phyloP scores from a whole-genome alignment of 2,113 vertebrate species.

The Ornithorhynchus anatinus region DNA sequence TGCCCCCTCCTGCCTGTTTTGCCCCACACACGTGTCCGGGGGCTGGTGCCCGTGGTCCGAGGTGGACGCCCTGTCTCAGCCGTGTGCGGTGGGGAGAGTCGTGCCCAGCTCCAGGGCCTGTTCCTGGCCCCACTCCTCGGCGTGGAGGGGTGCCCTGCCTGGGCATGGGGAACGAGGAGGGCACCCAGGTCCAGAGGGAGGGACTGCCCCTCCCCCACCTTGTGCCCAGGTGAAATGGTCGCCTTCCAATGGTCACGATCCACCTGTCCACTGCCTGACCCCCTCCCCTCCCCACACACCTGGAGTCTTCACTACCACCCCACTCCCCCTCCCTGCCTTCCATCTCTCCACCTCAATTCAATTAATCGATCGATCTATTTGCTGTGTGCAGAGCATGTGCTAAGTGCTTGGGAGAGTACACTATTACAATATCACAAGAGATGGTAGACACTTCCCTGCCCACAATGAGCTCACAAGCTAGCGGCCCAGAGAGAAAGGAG shows the following conservation, averaged over 20 bases:
- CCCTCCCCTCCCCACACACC: not conserved
- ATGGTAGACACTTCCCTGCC: not conserved
- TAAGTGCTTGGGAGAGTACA: too few species aligned
- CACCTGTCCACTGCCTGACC: not conserved
- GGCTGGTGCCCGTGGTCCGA: slow-evolving; percentile 85
- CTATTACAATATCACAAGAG: too few species aligned
- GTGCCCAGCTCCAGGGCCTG: slow-evolving; percentile 82
- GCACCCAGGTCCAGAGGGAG: slow-evolving; percentile 76
- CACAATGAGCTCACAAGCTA: not conserved
- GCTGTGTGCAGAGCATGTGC: too few species aligned
- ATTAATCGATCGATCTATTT: too few species aligned
- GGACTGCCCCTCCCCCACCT: slow-evolving; percentile 69
- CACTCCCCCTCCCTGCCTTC: too few species aligned
- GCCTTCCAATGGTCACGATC: not conserved
- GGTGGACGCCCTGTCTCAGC: slow-evolving; percentile 84
- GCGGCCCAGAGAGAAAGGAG: too few species aligned
- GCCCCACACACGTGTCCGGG: slow-evolving; percentile 80
- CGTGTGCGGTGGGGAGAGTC: slow-evolving; percentile 76
- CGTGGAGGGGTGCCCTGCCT: slow-evolving; percentile 67
- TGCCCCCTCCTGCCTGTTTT: too few species aligned
- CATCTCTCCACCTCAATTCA: too few species aligned
- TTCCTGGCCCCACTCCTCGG: slow-evolving; percentile 75
- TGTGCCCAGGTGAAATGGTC: slow-evolving; percentile 77
- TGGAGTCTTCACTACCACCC: not conserved
- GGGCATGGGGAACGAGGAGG: slow-evolving; percentile 59